These are phyloP conservation scores for Catalaphyllia jardinei DNA, from an alignment of 64 coral and sea anemone genomes.

Conservation along the genomic window DNA sequence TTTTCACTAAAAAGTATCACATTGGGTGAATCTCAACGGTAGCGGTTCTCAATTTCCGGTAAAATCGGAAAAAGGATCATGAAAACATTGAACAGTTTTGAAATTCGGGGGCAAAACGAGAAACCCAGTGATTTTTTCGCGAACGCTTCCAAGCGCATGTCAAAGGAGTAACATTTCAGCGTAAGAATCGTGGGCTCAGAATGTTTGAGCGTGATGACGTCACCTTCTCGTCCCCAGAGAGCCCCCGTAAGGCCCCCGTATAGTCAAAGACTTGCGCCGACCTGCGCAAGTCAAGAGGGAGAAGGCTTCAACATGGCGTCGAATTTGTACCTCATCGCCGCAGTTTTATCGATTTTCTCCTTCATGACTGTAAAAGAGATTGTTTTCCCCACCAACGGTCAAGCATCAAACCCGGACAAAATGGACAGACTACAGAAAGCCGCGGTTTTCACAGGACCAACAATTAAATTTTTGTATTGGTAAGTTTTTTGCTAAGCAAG, in stretches of 20 bases:
- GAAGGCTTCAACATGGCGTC: slow-evolving; percentile 61
- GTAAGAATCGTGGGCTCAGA: slow-evolving; percentile 4
- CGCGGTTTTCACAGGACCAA: slow-evolving; percentile 81
- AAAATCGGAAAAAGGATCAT: slow-evolving; percentile 18
- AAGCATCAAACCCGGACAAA: slow-evolving; percentile 64
- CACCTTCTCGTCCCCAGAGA: background rate
- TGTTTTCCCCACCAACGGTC: slow-evolving; percentile 59
- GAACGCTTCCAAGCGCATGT: background rate
- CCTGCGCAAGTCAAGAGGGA: background rate
- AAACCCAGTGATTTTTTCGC: slow-evolving; percentile 42
- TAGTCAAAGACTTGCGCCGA: background rate
- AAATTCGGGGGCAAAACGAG: slow-evolving; percentile 51
- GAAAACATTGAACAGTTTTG: slow-evolving; percentile 42
- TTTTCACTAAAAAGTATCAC: background rate
- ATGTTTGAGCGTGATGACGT: background rate
- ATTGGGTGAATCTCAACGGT: slow-evolving; percentile 8
- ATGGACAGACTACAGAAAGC: slow-evolving; percentile 71
- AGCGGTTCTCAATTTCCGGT: slow-evolving; percentile 11
- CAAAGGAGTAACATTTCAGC: background rate
- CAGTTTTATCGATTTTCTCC: slow-evolving; percentile 71
- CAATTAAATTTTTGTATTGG: slow-evolving; percentile 86
- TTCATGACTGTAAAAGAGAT: slow-evolving; percentile 88
- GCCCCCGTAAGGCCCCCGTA: too few relatives aligned
- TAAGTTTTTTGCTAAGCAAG: slow-evolving; percentile 31
- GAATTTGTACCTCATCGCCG: slow-evolving; percentile 25